A percentile compares a stretch with the other conserved stretches of the same genome.
phyloP scores from a whole-genome alignment of 2,888 invertebrate species.

The Thereva unica region DNA sequence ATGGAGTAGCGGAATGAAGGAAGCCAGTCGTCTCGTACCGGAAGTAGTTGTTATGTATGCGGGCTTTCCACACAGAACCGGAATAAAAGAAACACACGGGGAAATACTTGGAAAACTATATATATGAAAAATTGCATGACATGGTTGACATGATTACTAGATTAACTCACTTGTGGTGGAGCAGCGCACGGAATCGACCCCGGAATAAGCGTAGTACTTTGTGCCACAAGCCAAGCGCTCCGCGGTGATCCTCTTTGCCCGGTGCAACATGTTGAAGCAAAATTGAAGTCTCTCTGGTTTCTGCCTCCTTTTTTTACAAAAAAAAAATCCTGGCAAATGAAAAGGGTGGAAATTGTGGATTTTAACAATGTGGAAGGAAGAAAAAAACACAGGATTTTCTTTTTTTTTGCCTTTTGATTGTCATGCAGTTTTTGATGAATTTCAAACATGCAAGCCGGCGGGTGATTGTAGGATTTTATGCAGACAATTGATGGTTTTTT shows the following conservation, averaged over 20 bases:
- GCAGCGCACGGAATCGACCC: not conserved
- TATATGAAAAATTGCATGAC: conserved; percentile 27
- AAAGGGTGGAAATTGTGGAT: not conserved
- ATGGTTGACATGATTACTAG: conserved; percentile 14
- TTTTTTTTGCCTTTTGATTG: conserved; percentile 4
- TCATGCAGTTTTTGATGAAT: conserved; percentile 13
- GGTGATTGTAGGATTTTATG: not conserved
- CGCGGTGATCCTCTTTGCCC: too few species aligned
- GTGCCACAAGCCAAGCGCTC: too few species aligned
- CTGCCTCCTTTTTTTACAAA: not conserved
- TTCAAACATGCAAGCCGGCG: conserved; percentile 21
- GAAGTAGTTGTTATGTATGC: not conserved
- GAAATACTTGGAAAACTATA: conserved; percentile 4
- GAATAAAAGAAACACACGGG: not conserved
- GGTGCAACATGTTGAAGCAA: conserved; percentile 10
- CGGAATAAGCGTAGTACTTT: not conserved
- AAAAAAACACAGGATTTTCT: conserved; percentile 7
- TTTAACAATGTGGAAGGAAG: not conserved
- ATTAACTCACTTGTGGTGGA: not conserved
- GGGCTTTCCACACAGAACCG: not conserved
- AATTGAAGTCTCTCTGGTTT: conserved; percentile 1
- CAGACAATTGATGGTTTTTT: not conserved
- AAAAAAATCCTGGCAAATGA: not conserved
- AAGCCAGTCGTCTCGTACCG: conserved; percentile 4
- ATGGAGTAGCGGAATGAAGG: not conserved